These are phyloP conservation scores for Plumapathes pennacea DNA, from an alignment of 92 coral and sea anemone genomes.

Conservation along the genomic window DNA sequence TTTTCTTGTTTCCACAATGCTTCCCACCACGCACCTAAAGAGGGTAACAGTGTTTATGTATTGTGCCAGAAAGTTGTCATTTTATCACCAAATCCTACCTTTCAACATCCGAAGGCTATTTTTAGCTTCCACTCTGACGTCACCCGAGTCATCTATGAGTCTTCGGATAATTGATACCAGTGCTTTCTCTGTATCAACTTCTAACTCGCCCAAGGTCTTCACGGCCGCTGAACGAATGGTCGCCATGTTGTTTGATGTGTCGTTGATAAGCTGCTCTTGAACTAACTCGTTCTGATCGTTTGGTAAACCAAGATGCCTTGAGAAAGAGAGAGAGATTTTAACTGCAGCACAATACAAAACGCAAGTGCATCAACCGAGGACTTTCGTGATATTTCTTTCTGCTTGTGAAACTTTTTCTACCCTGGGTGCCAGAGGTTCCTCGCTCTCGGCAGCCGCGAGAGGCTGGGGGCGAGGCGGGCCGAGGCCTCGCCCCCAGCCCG, in stretches of 20 bases:
- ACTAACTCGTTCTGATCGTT: conserved; percentile 47
- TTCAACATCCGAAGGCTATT: conserved; percentile 46
- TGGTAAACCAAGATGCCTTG: conserved; percentile 58
- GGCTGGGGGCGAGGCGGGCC: too few relatives aligned
- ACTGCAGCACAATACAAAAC: too few relatives aligned
- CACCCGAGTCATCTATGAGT: conserved; percentile 51
- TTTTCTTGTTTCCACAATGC: not conserved
- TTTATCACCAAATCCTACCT: conserved; percentile 21
- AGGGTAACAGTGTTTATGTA: not conserved
- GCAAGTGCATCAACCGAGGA: too few relatives aligned
- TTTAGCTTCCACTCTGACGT: conserved; percentile 56
- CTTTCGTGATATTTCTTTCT: too few relatives aligned
- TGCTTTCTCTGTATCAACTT: conserved; percentile 44
- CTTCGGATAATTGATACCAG: conserved; percentile 61
- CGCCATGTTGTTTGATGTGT: conserved; percentile 20
- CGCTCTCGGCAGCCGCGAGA: too few relatives aligned
- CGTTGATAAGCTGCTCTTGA: conserved; percentile 29
- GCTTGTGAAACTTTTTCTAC: too few relatives aligned
- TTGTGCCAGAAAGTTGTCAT: not conserved
- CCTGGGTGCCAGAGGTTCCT: too few relatives aligned
- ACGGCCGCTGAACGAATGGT: conserved; percentile 36
- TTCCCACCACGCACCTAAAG: not conserved
- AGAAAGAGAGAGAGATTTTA: not conserved
- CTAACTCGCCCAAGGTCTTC: conserved; percentile 48
- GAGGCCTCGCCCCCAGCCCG: too few relatives aligned